Base-by-base conservation (phyloP, 2,797 vertebrate species). In the Rhyacichthys aspro region DNA sequence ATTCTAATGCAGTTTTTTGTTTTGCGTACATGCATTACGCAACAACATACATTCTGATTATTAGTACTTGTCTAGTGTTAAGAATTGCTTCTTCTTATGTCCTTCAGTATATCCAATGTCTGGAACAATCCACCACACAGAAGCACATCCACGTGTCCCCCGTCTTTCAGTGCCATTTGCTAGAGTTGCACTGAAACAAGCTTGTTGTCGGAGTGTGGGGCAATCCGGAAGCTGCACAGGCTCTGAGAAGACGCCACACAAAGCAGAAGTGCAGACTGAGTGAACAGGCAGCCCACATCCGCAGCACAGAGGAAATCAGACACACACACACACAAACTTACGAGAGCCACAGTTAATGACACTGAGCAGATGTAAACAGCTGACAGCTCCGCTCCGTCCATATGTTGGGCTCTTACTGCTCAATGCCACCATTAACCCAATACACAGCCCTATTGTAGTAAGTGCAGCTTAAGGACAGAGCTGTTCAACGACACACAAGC, bases 271-370 rank as follows among this genome's bases (percentile, higher is more conserved):
- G 74, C 64, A 71, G 53, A 63, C 53, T 48, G 64, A 38, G 48
- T 14, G 55, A 76, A 58, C 59, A 72, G 48, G 65, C 74, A 86
- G 63, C 72, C 91, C 91, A 92, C 92, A 92, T 92, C 92, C 91
- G 87, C 70, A 64, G 64, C 56, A 60, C 55, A 72, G 61, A 83
- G 86, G 86, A 90, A 90, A 88, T 72, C 63, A 63, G 78, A 76
- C 50, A 19, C 10, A 19, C 10, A 41, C 54, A 54, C 42, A 12
- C 63, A 59, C 15, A 11, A 23, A 18, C 46, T n/a, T 48, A 39
- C 53, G 49, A 7, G 46, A 61, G 52, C 45, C 47, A 57, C 63
- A 49, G 55, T 60, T 59, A 76, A 77, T 65, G 61, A 72, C 62
- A 59, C 34, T 42, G 58, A 82, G 54, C 82, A 85, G 72, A 84